Evolutionary conservation across 2,113 vertebrate species (phyloP).

Genomic region (Leuciscus idus): DNA sequence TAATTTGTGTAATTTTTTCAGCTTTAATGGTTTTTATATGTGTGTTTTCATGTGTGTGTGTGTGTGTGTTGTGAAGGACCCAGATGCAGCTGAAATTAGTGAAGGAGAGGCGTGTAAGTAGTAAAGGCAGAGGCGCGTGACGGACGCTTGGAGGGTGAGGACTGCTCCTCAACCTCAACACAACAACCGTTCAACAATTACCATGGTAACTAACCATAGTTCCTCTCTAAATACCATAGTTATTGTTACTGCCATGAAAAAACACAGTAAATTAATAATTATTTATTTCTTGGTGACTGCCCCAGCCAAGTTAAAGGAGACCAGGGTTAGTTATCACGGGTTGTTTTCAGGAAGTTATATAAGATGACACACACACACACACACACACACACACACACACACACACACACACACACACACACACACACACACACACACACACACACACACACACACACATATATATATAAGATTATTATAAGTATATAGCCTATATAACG

Average conservation of each 20-base stretch:
- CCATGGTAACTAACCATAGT: slow-evolving; percentile 55
- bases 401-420: too few relatives aligned
- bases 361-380: too few relatives aligned
- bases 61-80: slow-evolving; percentile 51
- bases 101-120: slow-evolving; percentile 67
- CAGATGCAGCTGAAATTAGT: slow-evolving; percentile 66
- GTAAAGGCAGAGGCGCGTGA: slow-evolving; percentile 61
- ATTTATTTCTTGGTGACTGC: background rate
- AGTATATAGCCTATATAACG: background rate
- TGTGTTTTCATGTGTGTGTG: slow-evolving; percentile 26
- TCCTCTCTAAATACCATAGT: background rate
- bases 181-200: slow-evolving; percentile 38
- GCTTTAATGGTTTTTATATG: slow-evolving; percentile 9
- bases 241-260: background rate
- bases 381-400: too few relatives aligned
- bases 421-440: too few relatives aligned
- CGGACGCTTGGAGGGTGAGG: slow-evolving; percentile 57
- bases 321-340: background rate
- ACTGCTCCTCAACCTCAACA: slow-evolving; percentile 48
- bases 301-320: background rate
- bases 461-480: too few relatives aligned
- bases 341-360: background rate
- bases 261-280: too few relatives aligned
- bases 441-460: too few relatives aligned
- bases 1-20: slow-evolving; percentile 17